Evolutionary conservation across 2,113 vertebrate species (phyloP).

Genomic region (Psettodes erumei): DNA sequence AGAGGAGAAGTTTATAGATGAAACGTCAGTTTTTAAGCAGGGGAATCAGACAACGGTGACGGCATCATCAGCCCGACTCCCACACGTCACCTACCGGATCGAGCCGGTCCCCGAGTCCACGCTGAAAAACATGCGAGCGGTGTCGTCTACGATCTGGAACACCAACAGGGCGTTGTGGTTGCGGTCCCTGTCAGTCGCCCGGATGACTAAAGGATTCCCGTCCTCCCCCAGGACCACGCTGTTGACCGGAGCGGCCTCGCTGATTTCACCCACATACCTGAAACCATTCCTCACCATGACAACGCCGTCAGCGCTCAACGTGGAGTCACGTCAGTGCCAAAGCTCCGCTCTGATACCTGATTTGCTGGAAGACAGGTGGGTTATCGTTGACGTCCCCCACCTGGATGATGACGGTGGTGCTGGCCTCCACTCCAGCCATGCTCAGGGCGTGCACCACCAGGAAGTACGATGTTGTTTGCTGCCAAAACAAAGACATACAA

Average conservation of each 20-base stretch:
- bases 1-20: not conserved
- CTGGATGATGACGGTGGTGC: slow-evolving; percentile 88
- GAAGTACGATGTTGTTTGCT: slow-evolving; percentile 84
- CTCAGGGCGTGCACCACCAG: slow-evolving; percentile 89
- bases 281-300: no score
- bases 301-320: not conserved
- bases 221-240: slow-evolving; percentile 88
- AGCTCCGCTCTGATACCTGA: slow-evolving; percentile 80
- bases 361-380: slow-evolving; percentile 88
- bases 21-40: not conserved
- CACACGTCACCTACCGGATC: slow-evolving; percentile 79
- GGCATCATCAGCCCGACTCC: not conserved
- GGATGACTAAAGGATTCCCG: slow-evolving; percentile 91
- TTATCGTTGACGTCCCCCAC: slow-evolving; percentile 95
- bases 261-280: slow-evolving; percentile 84
- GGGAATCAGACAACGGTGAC: not conserved
- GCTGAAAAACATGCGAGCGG: slow-evolving; percentile 91
- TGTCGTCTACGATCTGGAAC: slow-evolving; percentile 94
- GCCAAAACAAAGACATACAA: slow-evolving; percentile 44
- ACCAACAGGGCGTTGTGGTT: slow-evolving; percentile 94
- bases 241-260: slow-evolving; percentile 92
- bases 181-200: slow-evolving; percentile 90
- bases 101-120: slow-evolving; percentile 97
- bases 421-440: slow-evolving; percentile 93
- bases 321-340: not conserved